Evolutionary conservation across 2,113 vertebrate species (phyloP).

Genomic region (Anarhynchus alexandrinus): DNA sequence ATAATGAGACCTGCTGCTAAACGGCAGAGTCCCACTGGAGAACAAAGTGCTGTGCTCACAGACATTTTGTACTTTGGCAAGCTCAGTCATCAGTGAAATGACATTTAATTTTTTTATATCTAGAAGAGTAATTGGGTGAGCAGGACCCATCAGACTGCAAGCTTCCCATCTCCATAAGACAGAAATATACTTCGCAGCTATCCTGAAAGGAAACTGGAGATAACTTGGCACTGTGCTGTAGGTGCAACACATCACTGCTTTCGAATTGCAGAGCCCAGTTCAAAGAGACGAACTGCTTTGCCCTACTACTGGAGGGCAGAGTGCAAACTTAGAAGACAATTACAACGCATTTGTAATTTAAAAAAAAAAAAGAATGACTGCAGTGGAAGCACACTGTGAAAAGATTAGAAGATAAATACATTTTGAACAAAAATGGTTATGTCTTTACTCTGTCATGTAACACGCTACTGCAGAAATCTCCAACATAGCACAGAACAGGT

Average conservation of each 20-base stretch:
- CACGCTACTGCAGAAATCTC: not conserved
- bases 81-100: not conserved
- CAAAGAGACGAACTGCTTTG: not conserved
- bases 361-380: not conserved
- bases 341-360: not conserved
- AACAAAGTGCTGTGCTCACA: not conserved
- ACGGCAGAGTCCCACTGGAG: not conserved
- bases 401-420: not conserved
- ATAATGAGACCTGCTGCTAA: not conserved
- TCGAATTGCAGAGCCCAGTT: not conserved
- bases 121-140: not conserved
- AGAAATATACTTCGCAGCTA: not conserved
- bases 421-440: not conserved
- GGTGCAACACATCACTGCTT: not conserved
- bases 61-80: not conserved
- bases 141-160: not conserved
- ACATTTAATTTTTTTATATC: not conserved
- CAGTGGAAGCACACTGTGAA: not conserved
- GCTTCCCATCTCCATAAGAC: not conserved
- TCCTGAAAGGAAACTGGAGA: not conserved
- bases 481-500: not conserved
- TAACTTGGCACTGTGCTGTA: not conserved
- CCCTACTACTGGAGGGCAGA: not conserved
- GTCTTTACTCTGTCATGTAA: not conserved
- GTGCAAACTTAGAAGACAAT: not conserved